Evolutionary conservation across 2,797 vertebrate genomes (phyloP).

Genomic region (Poeciliopsis gracilis): DNA sequence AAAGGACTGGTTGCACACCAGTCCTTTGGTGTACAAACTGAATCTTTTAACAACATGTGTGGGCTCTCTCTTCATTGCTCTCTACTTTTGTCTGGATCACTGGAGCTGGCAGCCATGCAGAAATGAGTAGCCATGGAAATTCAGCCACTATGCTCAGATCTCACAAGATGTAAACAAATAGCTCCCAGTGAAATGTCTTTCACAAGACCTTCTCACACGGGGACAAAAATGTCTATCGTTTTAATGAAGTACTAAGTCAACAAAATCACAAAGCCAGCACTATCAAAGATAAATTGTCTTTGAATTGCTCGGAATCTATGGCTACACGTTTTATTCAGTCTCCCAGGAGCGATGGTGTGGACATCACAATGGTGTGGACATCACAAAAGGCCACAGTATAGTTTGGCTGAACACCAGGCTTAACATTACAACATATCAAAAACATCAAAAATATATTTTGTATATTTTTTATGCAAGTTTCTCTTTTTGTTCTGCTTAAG

Average conservation of each 20-base stretch:
- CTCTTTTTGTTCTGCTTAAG: neutral
- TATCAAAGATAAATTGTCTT: neutral
- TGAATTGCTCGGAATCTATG: no score
- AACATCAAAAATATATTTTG: no score
- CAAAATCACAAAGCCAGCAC: neutral
- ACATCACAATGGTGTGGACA: no score
- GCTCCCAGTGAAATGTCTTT: neutral
- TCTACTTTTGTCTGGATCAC: slow-evolving; percentile 25
- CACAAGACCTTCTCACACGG: slow-evolving; percentile 5
- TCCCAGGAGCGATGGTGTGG: no score
- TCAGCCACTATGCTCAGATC: slow-evolving; percentile 5
- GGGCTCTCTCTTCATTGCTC: slow-evolving; percentile 8
- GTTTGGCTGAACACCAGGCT: neutral
- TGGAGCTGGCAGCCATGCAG: slow-evolving; percentile 22
- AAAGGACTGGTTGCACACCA: neutral
- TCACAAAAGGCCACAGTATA: neutral
- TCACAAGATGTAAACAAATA: neutral
- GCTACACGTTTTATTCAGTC: no score
- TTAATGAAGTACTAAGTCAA: neutral
- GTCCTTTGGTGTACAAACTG: slow-evolving; percentile 12
- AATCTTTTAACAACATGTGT: slow-evolving; percentile 12
- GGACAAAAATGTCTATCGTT: neutral
- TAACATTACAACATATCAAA: no score
- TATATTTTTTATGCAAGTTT: neutral
- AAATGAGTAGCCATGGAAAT: slow-evolving; percentile 36